These are phyloP conservation scores for Brachionus rubens DNA, from an alignment of 1,140 invertebrate genomes.

Conservation along the genomic window DNA sequence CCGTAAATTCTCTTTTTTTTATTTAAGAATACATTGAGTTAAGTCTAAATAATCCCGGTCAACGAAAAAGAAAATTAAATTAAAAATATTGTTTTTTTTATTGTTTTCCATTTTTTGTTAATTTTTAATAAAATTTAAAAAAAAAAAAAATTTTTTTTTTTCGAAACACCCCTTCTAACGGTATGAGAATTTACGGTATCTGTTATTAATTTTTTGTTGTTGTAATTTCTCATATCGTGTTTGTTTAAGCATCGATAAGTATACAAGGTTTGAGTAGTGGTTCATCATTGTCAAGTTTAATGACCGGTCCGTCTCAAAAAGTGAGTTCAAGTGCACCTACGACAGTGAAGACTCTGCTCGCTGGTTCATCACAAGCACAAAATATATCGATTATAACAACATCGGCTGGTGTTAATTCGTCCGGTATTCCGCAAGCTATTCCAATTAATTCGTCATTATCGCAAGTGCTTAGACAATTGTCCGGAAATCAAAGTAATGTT, in stretches of 20 bases:
- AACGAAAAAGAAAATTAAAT: slow-evolving; percentile 39
- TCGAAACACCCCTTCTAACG: neutral
- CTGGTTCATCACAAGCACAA: neutral
- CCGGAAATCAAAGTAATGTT: neutral
- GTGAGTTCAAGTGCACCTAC: slow-evolving; percentile 7
- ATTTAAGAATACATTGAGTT: slow-evolving; percentile 40
- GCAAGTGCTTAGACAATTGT: slow-evolving; percentile 18
- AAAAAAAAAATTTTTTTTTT: neutral
- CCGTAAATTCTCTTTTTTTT: slow-evolving; percentile 30
- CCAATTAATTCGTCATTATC: slow-evolving; percentile 35
- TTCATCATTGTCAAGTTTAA: neutral
- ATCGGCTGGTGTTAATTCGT: neutral
- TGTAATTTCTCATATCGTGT: slow-evolving; percentile 30
- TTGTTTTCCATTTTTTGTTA: slow-evolving; percentile 3
- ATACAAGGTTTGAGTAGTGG: neutral
- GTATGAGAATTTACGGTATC: slow-evolving; percentile 39
- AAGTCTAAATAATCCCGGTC: slow-evolving; percentile 39
- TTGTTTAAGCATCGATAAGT: neutral
- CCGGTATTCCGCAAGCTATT: slow-evolving; percentile 15
- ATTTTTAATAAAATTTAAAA: neutral
- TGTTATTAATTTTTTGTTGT: neutral
- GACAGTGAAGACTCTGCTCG: slow-evolving; percentile 23
- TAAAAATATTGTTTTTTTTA: neutral
- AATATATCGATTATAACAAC: slow-evolving; percentile 35
- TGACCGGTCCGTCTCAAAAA: neutral